Percentiles rank a stretch among this genome's conserved stretches.
phyloP scores from a whole-genome alignment of 2,113 vertebrate genomes.

The Canis aureus region DNA sequence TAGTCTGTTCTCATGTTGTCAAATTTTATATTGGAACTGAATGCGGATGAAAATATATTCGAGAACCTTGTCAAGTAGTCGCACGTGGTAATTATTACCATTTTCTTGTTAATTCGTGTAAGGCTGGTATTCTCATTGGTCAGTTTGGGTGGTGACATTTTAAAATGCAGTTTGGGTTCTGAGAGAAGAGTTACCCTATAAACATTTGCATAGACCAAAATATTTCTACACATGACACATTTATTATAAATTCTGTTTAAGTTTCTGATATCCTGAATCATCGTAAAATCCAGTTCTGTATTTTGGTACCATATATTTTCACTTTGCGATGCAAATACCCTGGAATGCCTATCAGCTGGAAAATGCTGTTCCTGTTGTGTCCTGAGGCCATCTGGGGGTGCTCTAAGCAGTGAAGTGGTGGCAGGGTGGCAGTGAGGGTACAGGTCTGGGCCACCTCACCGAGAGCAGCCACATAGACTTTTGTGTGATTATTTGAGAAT shows the following conservation, averaged over 20 bases:
- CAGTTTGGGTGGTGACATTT: not conserved
- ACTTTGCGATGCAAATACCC: not conserved
- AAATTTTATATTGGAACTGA: not conserved
- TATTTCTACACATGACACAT: rapidly evolving
- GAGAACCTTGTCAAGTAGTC: not conserved
- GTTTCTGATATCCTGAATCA: not conserved
- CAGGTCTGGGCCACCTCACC: not conserved
- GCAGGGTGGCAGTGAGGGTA: no score
- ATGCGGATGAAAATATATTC: not conserved
- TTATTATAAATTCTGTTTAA: not conserved
- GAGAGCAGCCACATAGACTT: not conserved
- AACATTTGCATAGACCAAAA: not conserved
- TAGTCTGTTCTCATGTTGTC: not conserved
- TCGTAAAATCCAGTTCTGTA: not conserved
- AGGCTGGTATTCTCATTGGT: not conserved
- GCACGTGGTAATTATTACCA: not conserved
- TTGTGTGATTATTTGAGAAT: not conserved
- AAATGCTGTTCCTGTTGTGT: not conserved
- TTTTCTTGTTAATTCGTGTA: not conserved
- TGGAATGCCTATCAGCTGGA: not conserved
- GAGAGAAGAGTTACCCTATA: not conserved
- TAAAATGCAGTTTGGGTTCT: not conserved
- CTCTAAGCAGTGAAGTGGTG: not conserved
- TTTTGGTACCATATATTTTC: not conserved
- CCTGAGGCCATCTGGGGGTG: not conserved